Evolutionary conservation across 2,797 vertebrate genomes (phyloP), one percentile per base, ranked within the genome.

Genomic region (Microchirus variegatus): DNA sequence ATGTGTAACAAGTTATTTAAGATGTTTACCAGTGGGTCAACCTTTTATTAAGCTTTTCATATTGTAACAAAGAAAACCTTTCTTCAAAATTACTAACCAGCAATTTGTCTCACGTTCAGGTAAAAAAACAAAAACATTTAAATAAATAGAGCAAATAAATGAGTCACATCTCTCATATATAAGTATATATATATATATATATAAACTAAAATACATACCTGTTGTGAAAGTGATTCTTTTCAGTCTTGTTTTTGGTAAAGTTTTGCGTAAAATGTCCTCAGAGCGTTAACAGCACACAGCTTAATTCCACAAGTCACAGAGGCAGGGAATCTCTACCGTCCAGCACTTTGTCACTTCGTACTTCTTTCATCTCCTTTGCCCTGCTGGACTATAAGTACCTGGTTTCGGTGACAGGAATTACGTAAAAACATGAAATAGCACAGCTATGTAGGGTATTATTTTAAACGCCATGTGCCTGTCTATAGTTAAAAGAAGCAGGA

Each of bases 361-460:
- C 77, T 75, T 90, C 83, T 86, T 90, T 93, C 91, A 94, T 93
- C 80, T 90, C 90, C 70, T 87, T 72, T 61, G 77, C 78, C 64
- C 86, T 80, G 81, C 71, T 40, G 70, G 73, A 66, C 83, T 92
- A 88, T 92, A 92, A 90, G 80, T 91, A 88, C 85, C 76, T 64
- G 73, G 56, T 59, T 53, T 77, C 81, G 65, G 77, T 70, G 77
- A 73, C 80, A 85, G 44, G 41, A 64, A 71, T 90, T 88, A 89
- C 63, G 58, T 90, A 89, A 87, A 31, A 91, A 81, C 79, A 86
- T 82, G 81, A 83, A 90, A 88, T 67, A 77, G 78, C 77, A 73
- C 16, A 72, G 63, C 75, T 88, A 89, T 88, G 81, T 90, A 88
- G 90, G 81, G 59, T 91, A 90, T 91, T 91, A 56, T 80, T 74